Percentiles rank a stretch among this genome's conserved stretches.
Conservation (phyloP, 2,113 vertebrate genomes). For the Lycaon pictus region DNA sequence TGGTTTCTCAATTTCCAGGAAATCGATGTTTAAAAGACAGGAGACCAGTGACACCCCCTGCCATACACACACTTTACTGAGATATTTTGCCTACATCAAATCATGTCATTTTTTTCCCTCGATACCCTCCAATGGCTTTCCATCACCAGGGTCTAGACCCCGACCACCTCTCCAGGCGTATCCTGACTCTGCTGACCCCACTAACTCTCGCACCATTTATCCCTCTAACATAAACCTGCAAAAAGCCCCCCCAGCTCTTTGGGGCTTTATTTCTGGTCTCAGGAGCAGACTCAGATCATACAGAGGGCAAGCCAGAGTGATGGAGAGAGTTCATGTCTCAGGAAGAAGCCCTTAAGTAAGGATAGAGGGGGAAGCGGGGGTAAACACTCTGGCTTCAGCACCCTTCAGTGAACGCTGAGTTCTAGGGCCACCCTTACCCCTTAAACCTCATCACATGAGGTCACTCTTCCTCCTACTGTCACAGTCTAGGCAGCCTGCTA, state of each 20-base stretch:
- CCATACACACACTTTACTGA: not conserved
- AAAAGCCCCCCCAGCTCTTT: not conserved
- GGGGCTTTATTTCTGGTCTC: not conserved
- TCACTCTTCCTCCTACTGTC: not conserved
- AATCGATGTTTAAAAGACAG: not conserved
- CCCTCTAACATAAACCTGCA: not conserved
- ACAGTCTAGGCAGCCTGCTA: not conserved
- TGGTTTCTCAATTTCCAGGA: not conserved
- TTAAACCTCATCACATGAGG: not conserved
- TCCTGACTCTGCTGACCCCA: not conserved
- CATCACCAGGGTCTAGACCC: not conserved
- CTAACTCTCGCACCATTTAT: not conserved
- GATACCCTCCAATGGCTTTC: not conserved
- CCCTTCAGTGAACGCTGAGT: too few species aligned
- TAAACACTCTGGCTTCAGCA: not conserved
- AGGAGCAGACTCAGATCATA: not conserved
- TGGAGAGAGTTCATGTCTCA: not conserved
- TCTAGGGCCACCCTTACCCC: not conserved
- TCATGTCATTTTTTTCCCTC: not conserved
- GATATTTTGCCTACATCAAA: not conserved
- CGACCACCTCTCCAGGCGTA: not conserved
- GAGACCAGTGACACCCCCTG: not conserved
- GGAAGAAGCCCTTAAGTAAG: not conserved
- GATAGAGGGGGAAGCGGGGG: not conserved
- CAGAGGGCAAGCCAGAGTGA: not conserved